These are phyloP conservation scores for Hydroisotoma schaefferi DNA, from an alignment of 2,888 invertebrate genomes.

Conservation along the genomic window DNA sequence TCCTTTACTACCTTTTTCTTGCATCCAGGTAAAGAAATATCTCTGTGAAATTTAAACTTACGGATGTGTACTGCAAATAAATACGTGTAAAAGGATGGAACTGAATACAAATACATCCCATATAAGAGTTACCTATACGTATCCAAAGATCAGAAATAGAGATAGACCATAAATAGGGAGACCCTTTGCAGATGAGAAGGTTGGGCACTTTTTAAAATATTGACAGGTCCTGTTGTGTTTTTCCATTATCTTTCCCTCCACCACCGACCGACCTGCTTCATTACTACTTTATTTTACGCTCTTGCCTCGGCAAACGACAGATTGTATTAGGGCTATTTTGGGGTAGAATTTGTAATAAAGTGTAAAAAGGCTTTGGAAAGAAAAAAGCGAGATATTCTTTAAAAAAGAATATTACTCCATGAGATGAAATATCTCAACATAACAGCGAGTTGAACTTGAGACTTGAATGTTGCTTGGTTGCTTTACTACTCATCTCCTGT, in stretches of 20 bases:
- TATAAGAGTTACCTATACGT: neutral
- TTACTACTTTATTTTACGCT: too few relatives aligned
- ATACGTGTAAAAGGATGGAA: too few relatives aligned
- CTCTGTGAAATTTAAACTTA: neutral
- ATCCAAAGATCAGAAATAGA: slow-evolving; percentile 4
- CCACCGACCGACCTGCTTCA: neutral
- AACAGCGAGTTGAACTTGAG: too few relatives aligned
- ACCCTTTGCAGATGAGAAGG: slow-evolving; percentile 1
- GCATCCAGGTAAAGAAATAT: neutral
- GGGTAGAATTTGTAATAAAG: neutral
- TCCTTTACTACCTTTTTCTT: neutral
- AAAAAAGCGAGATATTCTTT: neutral
- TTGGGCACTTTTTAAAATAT: neutral
- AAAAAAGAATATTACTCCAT: neutral
- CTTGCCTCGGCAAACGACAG: too few relatives aligned
- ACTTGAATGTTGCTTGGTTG: too few relatives aligned
- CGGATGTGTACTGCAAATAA: too few relatives aligned
- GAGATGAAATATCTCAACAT: neutral
- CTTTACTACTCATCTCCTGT: neutral
- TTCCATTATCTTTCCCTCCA: neutral
- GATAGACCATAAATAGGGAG: neutral
- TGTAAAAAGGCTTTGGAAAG: neutral
- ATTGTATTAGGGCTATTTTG: neutral
- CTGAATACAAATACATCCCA: too few relatives aligned
- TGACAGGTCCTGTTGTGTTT: slow-evolving; percentile 9